Percentiles rank a stretch among this genome's conserved stretches.
Conservation (phyloP, 2,113 vertebrate genomes). For the Gambusia holbrooki region DNA sequence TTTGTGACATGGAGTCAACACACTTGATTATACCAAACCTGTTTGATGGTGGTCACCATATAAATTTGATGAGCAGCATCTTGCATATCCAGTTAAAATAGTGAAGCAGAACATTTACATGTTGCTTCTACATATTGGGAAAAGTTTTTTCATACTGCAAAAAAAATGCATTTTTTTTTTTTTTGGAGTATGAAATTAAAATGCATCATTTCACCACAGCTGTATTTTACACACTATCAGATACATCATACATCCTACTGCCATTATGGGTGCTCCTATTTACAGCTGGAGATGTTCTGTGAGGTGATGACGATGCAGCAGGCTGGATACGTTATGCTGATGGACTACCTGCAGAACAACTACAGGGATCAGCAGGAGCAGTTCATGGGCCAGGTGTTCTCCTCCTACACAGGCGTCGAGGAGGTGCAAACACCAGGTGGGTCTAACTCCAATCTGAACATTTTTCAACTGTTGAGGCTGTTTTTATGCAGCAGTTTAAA, state of each 20-base stretch:
- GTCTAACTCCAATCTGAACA: constrained; percentile 20
- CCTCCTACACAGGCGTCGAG: constrained; percentile 94
- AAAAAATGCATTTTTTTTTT: too few relatives aligned
- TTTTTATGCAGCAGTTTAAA: too few relatives aligned
- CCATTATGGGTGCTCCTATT: background rate
- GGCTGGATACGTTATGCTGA: constrained; percentile 95
- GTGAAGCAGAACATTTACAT: too few relatives aligned
- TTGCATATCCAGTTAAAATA: too few relatives aligned
- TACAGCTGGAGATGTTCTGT: constrained; percentile 92
- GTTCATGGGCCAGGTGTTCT: constrained; percentile 93
- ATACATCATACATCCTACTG: background rate
- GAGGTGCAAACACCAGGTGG: constrained; percentile 90
- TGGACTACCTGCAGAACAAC: constrained; percentile 99
- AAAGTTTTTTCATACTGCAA: too few relatives aligned
- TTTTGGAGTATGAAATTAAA: too few relatives aligned
- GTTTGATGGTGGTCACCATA: too few relatives aligned
- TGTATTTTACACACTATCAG: background rate
- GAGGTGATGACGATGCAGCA: constrained; percentile 99
- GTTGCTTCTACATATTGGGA: too few relatives aligned
- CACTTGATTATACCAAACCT: too few relatives aligned
- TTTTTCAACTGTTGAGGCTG: background rate
- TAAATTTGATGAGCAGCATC: too few relatives aligned
- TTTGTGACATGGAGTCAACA: too few relatives aligned
- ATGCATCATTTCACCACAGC: background rate
- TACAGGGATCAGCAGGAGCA: constrained; percentile 90